Conservation (phyloP, 2,113 vertebrate genomes). For the Gadus macrocephalus region DNA sequence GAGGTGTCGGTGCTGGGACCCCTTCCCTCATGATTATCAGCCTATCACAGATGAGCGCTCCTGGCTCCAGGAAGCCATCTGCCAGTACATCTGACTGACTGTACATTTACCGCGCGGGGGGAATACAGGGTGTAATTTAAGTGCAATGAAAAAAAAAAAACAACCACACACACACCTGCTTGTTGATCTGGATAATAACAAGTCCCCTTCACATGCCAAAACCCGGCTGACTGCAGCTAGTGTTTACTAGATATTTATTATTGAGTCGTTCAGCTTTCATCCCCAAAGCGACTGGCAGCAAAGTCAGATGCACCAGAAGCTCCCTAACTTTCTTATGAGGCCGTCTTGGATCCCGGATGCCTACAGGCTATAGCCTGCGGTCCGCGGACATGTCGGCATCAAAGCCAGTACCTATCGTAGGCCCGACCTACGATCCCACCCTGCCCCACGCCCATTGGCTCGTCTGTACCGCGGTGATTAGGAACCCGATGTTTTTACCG, state of each 20-base stretch:
- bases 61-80: constrained; percentile 56
- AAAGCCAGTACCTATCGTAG: too few species aligned
- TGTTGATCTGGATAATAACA: constrained; percentile 42
- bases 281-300: too few species aligned
- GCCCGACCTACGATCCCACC: neutral
- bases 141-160: constrained; percentile 16
- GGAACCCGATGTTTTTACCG: neutral
- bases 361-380: too few species aligned
- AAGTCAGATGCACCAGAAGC: too few species aligned
- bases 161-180: constrained; percentile 37
- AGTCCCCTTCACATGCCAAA: constrained; percentile 23
- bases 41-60: constrained; percentile 38
- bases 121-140: constrained; percentile 26
- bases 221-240: too few species aligned
- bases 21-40: constrained; percentile 34
- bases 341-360: too few species aligned
- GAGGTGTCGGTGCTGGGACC: constrained; percentile 22
- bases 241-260: too few species aligned
- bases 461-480: constrained; percentile 25
- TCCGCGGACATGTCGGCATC: too few species aligned
- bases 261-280: too few species aligned
- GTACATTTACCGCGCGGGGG: constrained; percentile 37
- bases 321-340: too few species aligned
- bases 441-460: neutral
- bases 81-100: constrained; percentile 42